These are phyloP conservation scores for Eciton burchellii DNA, from an alignment of 1,140 invertebrate genomes.

Conservation along the genomic window DNA sequence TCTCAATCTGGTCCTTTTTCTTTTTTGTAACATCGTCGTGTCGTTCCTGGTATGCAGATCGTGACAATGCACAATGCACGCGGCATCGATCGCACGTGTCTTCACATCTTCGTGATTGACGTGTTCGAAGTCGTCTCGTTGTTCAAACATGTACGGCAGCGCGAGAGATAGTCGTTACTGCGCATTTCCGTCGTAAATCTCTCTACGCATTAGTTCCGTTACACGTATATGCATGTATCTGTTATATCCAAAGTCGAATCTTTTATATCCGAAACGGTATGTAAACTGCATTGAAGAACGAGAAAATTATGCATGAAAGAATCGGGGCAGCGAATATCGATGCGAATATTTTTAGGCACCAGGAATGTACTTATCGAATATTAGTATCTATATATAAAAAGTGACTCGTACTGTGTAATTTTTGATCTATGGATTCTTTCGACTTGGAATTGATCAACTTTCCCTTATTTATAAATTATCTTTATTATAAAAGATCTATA, in stretches of 20 bases:
- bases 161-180: neutral
- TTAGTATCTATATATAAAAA: neutral
- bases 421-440: neutral
- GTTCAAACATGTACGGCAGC: neutral
- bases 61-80: neutral
- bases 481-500: neutral
- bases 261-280: neutral
- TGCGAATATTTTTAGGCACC: neutral
- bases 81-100: neutral
- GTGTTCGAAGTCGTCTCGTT: neutral
- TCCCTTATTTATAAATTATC: too few species aligned
- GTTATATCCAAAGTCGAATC: too few species aligned
- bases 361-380: neutral
- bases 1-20: neutral
- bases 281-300: neutral
- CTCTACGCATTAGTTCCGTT: neutral
- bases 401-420: neutral
- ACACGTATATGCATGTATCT: neutral
- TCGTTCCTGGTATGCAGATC: slow-evolving; percentile 3
- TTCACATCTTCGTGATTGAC: slow-evolving; percentile 8
- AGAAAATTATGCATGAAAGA: neutral
- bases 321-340: slow-evolving; percentile 11
- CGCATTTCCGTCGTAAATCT: neutral
- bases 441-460: neutral
- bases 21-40: slow-evolving; percentile 13